Percentiles rank a stretch among this genome's conserved stretches.
phyloP scores from a whole-genome alignment of 2,113 vertebrate species.

The Canis aureus region DNA sequence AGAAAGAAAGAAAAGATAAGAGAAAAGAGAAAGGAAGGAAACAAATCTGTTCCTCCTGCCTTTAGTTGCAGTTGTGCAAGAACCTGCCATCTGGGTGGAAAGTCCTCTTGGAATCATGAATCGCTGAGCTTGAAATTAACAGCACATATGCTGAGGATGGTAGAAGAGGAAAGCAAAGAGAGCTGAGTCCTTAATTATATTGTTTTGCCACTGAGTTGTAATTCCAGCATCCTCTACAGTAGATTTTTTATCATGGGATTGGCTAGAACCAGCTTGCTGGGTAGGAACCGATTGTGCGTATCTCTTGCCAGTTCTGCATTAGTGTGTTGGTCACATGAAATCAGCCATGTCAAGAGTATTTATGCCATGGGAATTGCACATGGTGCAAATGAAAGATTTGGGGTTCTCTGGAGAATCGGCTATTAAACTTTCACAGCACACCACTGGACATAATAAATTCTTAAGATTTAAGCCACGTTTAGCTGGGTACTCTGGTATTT shows the following conservation, averaged over 20 bases:
- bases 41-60: not conserved
- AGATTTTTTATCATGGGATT: not conserved
- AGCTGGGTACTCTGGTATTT: not conserved
- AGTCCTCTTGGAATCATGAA: not conserved
- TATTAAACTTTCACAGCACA: not conserved
- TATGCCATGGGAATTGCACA: not conserved
- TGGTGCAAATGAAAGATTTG: not conserved
- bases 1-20: not conserved
- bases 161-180: not conserved
- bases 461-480: constrained; percentile 14
- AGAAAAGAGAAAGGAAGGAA: not conserved
- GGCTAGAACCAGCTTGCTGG: not conserved
- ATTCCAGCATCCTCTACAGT: not conserved
- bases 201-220: not conserved
- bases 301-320: not conserved
- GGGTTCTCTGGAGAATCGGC: not conserved
- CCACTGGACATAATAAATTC: not conserved
- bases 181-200: not conserved
- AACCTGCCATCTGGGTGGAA: not conserved
- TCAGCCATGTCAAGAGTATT: not conserved
- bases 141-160: not conserved
- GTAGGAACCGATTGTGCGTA: not conserved
- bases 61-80: not conserved
- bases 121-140: not conserved
- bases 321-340: not conserved